A percentile compares a stretch with the other conserved stretches of the same genome.
Evolutionary conservation across 2,113 vertebrate species (phyloP).

Genomic region (Petaurus breviceps): DNA sequence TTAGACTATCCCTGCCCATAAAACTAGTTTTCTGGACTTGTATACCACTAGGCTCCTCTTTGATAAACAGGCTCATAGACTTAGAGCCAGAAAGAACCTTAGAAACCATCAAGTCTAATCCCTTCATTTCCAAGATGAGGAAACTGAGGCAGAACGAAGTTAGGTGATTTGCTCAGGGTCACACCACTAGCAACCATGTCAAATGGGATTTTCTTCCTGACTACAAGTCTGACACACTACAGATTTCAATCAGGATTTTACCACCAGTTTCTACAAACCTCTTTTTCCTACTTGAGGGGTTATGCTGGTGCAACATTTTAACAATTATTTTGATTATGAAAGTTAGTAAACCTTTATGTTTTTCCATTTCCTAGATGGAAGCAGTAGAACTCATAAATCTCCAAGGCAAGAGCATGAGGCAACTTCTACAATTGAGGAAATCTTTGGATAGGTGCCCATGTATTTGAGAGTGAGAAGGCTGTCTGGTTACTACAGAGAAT

Average conservation of each 20-base stretch:
- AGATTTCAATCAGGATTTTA: neutral
- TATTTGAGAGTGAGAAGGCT: neutral
- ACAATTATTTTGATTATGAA: neutral
- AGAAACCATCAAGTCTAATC: neutral
- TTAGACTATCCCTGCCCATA: neutral
- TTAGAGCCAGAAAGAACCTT: neutral
- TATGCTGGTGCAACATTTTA: neutral
- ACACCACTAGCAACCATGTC: neutral
- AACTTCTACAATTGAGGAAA: neutral
- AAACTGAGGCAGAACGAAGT: neutral
- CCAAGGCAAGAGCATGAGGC: neutral
- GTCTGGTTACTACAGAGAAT: neutral
- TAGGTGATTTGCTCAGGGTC: neutral
- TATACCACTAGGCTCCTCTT: neutral
- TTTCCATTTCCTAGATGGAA: neutral
- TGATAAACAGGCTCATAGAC: neutral
- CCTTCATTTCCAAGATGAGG: neutral
- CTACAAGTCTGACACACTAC: neutral
- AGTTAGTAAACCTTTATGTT: neutral
- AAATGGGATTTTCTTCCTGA: neutral
- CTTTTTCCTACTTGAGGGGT: neutral
- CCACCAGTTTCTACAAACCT: neutral
- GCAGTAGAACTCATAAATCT: neutral
- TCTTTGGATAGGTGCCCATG: neutral
- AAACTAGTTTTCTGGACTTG: neutral